Conservation (phyloP, 2,888 invertebrate genomes). For the Sympetrum striolatum region DNA sequence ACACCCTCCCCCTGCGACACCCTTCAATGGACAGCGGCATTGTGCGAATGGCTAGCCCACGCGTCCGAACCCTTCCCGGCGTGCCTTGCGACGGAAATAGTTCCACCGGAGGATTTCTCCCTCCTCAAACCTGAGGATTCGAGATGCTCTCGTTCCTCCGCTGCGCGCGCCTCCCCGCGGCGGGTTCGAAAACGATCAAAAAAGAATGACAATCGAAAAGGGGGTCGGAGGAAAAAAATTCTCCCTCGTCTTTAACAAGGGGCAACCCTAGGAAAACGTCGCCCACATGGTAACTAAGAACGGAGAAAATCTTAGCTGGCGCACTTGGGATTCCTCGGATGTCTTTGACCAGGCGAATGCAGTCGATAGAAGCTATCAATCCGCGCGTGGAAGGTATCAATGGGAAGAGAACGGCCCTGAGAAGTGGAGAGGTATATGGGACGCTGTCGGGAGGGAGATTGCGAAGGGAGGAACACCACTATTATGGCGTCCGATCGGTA, state of each 20-base stretch:
- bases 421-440: neutral
- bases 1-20: neutral
- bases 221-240: neutral
- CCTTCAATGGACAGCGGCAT: constrained; percentile 39
- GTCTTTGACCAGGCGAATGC: neutral
- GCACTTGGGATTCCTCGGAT: neutral
- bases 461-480: too few species aligned
- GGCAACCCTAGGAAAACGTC: neutral
- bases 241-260: neutral
- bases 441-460: neutral
- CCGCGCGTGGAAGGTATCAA: constrained; percentile 19
- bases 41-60: constrained; percentile 30
- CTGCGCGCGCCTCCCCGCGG: neutral
- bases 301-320: neutral
- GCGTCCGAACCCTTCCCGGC: constrained; percentile 1
- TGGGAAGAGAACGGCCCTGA: neutral
- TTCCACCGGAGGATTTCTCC: constrained; percentile 28
- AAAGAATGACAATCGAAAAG: neutral
- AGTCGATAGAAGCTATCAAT: neutral
- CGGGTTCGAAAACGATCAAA: neutral
- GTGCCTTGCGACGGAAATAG: constrained; percentile 36
- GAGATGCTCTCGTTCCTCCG: neutral
- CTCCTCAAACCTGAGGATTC: neutral
- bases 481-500: too few species aligned
- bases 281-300: neutral